These are phyloP conservation scores for Diadema setosum DNA, from an alignment of 35 echinoderm and acorn worm species.

Conservation along the genomic window DNA sequence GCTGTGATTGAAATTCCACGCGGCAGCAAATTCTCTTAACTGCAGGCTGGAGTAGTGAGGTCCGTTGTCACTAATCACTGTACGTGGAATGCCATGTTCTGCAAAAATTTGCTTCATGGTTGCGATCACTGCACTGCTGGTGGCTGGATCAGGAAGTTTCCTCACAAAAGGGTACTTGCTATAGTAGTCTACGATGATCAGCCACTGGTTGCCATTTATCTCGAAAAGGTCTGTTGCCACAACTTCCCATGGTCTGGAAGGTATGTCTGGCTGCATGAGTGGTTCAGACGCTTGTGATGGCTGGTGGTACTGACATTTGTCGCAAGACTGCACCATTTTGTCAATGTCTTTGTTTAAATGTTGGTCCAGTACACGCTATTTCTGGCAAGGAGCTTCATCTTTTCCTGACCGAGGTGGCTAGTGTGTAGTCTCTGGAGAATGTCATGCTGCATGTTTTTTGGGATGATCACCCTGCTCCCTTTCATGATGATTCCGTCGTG, in stretches of 20 bases:
- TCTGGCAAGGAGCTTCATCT: slow-evolving; percentile 2
- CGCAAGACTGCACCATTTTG: slow-evolving; percentile 17
- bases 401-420: neutral
- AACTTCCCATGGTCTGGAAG: neutral
- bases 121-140: neutral
- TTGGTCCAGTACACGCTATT: slow-evolving; percentile 18
- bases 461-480: neutral
- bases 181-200: neutral
- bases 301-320: neutral
- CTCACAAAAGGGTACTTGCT: neutral
- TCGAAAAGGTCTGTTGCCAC: slow-evolving; percentile 4
- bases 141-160: neutral
- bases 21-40: slow-evolving; percentile 1
- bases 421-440: neutral
- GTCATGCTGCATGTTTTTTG: neutral
- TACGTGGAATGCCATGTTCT: slow-evolving; percentile 46
- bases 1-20: slow-evolving; percentile 40
- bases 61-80: slow-evolving; percentile 41
- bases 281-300: slow-evolving; percentile 6
- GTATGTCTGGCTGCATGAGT: neutral
- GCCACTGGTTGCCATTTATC: neutral
- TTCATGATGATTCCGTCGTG: slow-evolving; percentile 2
- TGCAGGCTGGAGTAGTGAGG: slow-evolving; percentile 23
- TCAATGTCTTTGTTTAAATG: slow-evolving; percentile 52
- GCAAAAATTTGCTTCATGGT: neutral